phyloP scores from a whole-genome alignment of 2,797 vertebrate genomes.

The Halcyon chelicuti region DNA sequence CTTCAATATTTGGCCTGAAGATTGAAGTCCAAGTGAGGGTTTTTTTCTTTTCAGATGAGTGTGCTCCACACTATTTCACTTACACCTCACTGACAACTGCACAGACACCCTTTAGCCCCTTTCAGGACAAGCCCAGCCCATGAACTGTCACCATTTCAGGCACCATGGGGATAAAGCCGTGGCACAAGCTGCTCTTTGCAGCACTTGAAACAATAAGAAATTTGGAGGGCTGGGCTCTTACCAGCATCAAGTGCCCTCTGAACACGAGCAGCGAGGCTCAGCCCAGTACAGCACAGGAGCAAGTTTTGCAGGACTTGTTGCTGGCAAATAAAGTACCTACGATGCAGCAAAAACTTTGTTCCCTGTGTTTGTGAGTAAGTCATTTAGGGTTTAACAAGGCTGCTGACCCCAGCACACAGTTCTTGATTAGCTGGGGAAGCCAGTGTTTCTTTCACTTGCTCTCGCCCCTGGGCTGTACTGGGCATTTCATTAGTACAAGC shows the following conservation, averaged over 20 bases:
- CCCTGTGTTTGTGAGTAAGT: background rate
- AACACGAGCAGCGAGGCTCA: background rate
- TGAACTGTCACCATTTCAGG: background rate
- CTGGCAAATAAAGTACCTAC: no score
- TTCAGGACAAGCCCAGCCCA: background rate
- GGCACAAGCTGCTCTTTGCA: background rate
- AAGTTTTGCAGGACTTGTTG: background rate
- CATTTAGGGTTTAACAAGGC: background rate
- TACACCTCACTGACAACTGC: background rate
- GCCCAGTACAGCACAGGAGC: background rate
- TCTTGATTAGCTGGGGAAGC: background rate
- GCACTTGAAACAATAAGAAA: background rate
- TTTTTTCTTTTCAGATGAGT: background rate
- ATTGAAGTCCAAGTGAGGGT: background rate
- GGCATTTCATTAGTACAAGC: rapidly evolving
- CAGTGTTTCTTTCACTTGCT: background rate
- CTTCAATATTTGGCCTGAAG: background rate
- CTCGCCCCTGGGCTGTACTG: rapidly evolving
- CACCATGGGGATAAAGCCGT: rapidly evolving
- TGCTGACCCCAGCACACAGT: background rate
- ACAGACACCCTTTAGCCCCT: background rate
- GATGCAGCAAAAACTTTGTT: background rate
- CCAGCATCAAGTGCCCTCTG: background rate
- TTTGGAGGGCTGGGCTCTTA: background rate
- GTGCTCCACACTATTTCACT: background rate